Evolutionary conservation across 1,140 invertebrate genomes (phyloP), one percentile per base, ranked within the genome.

Genomic region (Papilio helenus): DNA sequence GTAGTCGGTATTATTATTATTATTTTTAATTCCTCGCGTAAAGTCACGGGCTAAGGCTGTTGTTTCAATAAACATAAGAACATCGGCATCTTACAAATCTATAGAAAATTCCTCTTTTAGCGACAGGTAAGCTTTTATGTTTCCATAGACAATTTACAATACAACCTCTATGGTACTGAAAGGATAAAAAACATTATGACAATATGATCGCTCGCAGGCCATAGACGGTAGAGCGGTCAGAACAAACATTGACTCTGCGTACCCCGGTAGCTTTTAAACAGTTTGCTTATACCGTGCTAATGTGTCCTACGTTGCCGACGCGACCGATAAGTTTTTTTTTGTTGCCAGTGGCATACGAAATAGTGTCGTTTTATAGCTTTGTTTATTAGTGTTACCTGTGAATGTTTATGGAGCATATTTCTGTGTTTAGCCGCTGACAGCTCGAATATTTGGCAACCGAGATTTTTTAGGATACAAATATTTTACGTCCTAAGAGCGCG

Each of bases 191-290:
- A 65, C 61, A 65, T 68, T 68, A 68, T 68, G 61, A 68, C 61
- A 68, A 68, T 61, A 61, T 68, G 58, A 20, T 68, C 61, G 26
- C 23, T 68, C 61, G 26, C 23, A 23, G 55, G 55, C 55, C 20
- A 61, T 68, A 68, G 61, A 68, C 61, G 23, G 61, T 29, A 34
- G 61, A 68, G 61, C 61, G 61, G 61, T 29, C 61, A 68, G 55
- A 65, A 44, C 80, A 89, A 92, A 93, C 86, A 92, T 93, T 93
- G 90, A 90, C 90, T 14, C 72, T 87, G 90, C 86, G 87, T 89
- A 93, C 85, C 87, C 91, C 91, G 87, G 92, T 93, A 93, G 92
- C 92, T 90, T 91, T 90, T 89, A 92, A 86, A 87, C 87, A 90
- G 89, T 92, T 91, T 89, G 86, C 81, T 83, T 79, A 74, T 42